Evolutionary conservation across 1,140 invertebrate species (phyloP).

Genomic region (Drosophila elegans): DNA sequence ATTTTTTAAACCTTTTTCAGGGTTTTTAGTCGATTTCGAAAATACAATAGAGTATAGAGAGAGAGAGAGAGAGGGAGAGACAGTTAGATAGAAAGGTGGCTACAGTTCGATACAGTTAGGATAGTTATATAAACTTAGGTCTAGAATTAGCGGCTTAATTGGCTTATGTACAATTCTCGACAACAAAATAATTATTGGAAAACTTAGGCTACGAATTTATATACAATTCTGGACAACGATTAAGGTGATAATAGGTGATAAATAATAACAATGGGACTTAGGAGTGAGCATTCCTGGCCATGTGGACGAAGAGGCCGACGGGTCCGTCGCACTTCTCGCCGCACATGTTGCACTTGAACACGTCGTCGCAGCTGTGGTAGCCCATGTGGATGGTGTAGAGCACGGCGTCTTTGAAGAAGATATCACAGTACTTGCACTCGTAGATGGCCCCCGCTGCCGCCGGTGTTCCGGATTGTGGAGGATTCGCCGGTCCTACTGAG

Average conservation of each 20-base stretch:
- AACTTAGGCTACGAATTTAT: conserved; percentile 67
- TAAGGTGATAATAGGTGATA: conserved; percentile 59
- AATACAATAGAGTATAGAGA: conserved; percentile 26
- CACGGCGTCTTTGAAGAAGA: conserved; percentile 94
- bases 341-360: conserved; percentile 98
- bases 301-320: conserved; percentile 96
- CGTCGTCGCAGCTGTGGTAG: conserved; percentile 95
- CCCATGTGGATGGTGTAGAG: conserved; percentile 98
- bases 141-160: conserved; percentile 63
- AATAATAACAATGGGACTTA: conserved; percentile 83
- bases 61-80: conserved; percentile 13
- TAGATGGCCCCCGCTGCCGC: conserved; percentile 84
- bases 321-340: conserved; percentile 92
- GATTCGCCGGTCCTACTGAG: conserved; percentile 46
- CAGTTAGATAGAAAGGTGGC: conserved; percentile 20
- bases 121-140: conserved; percentile 49
- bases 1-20: conserved; percentile 79
- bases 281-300: conserved; percentile 92
- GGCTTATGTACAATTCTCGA: conserved; percentile 83
- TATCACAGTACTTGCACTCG: conserved; percentile 94
- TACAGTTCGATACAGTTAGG: conserved; percentile 33
- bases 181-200: conserved; percentile 62
- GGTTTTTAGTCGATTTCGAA: conserved; percentile 62
- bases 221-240: conserved; percentile 79
- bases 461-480: conserved; percentile 36